A percentile compares a stretch with the other conserved stretches of the same genome.
Conservation (phyloP, 1,140 invertebrate species). For the Mercenaria mercenaria region DNA sequence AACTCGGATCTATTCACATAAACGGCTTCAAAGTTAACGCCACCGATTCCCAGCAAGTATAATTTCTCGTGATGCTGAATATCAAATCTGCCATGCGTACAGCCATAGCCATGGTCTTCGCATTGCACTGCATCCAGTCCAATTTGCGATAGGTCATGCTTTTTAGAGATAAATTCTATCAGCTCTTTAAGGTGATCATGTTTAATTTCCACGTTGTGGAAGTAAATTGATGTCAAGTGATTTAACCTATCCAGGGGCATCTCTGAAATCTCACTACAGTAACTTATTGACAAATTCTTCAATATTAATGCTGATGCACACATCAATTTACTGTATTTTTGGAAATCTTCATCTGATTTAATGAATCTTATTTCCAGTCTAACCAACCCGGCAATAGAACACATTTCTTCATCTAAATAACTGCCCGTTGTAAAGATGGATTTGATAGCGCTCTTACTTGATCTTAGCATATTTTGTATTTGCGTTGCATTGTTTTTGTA, state of each 20-base stretch:
- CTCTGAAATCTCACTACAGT: neutral
- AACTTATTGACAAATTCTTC: neutral
- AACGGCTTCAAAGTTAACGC: neutral
- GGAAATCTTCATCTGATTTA: neutral
- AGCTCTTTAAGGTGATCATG: neutral
- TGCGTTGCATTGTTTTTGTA: neutral
- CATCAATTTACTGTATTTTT: neutral
- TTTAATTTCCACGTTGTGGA: neutral
- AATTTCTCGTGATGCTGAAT: neutral
- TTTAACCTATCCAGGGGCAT: neutral
- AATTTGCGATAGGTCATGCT: neutral
- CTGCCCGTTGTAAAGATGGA: neutral
- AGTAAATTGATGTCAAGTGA: neutral
- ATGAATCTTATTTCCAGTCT: slow-evolving; percentile 4
- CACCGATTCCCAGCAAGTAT: neutral
- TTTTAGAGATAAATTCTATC: neutral
- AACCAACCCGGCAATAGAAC: neutral
- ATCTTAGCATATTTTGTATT: neutral
- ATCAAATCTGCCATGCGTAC: neutral
- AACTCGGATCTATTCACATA: neutral
- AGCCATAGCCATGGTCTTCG: neutral
- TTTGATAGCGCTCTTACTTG: neutral
- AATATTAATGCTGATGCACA: neutral
- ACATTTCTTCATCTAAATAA: no score
- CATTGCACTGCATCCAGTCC: slow-evolving; percentile 1